phyloP scores from a whole-genome alignment of 2,888 invertebrate genomes.

The Colletes collaris region DNA sequence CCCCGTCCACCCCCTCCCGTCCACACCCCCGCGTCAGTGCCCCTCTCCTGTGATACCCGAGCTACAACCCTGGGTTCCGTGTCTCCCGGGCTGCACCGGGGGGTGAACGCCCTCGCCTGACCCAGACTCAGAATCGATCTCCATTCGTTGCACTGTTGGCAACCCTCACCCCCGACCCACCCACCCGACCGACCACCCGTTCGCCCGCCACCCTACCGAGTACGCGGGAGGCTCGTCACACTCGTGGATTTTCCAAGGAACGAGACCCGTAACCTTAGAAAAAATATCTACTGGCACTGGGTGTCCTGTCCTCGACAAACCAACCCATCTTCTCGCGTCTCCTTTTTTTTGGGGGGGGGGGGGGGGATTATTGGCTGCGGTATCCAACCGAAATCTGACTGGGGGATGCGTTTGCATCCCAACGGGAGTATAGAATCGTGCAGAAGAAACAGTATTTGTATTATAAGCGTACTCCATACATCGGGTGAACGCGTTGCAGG shows the following conservation, averaged over 20 bases:
- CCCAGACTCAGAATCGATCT: constrained; percentile 83
- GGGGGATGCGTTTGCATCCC: no score
- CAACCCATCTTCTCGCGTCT: background rate
- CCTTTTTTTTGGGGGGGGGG: no score
- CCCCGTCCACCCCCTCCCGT: constrained; percentile 20
- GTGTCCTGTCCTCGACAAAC: background rate
- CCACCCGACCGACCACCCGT: background rate
- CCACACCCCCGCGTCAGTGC: constrained; percentile 50
- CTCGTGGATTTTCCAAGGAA: constrained; percentile 70
- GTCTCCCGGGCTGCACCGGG: constrained; percentile 82
- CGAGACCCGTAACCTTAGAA: constrained; percentile 62
- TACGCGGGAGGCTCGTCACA: constrained; percentile 59
- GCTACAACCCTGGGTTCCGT: constrained; percentile 81
- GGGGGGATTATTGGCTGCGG: no score
- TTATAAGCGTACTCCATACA: no score
- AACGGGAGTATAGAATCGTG: no score
- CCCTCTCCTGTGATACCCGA: constrained; percentile 70
- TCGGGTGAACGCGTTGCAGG: no score
- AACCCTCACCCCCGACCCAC: constrained; percentile 55
- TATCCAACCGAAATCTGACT: background rate
- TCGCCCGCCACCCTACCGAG: constrained; percentile 24
- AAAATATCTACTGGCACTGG: constrained; percentile 7
- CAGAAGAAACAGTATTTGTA: no score
- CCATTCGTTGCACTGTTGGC: constrained; percentile 77
- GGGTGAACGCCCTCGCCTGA: constrained; percentile 82